Conservation (phyloP, 2,797 vertebrate species). For the Apogon hyalosoma region DNA sequence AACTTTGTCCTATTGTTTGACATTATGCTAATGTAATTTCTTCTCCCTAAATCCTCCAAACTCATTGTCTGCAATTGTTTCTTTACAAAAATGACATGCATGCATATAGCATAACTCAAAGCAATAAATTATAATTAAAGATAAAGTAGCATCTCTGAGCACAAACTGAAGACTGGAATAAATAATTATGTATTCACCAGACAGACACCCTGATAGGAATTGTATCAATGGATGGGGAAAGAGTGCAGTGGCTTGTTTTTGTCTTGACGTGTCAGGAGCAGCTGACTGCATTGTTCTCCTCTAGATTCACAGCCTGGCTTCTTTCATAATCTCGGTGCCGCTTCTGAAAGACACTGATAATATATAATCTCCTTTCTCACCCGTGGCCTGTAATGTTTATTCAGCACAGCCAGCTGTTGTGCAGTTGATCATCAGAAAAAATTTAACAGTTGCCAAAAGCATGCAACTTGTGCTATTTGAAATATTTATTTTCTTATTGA, state of each 20-base stretch:
- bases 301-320: constrained; percentile 67
- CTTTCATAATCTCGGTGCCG: constrained; percentile 67
- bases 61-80: constrained; percentile 24
- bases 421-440: constrained; percentile 41
- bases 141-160: constrained; percentile 11
- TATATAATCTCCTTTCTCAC: constrained; percentile 61
- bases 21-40: constrained; percentile 36
- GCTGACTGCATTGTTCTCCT: constrained; percentile 83
- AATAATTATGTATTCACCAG: constrained; percentile 55
- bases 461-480: not conserved
- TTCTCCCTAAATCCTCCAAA: constrained; percentile 4
- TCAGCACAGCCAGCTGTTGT: constrained; percentile 57
- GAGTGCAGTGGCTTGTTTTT: constrained; percentile 70
- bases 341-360: constrained; percentile 66
- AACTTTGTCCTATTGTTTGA: constrained; percentile 46
- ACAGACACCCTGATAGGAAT: constrained; percentile 52
- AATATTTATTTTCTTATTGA: constrained; percentile 19
- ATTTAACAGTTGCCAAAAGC: constrained; percentile 28
- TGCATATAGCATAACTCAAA: constrained; percentile 8
- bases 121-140: constrained; percentile 20
- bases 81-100: not conserved
- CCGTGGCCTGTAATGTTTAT: constrained; percentile 44
- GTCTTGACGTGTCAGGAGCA: constrained; percentile 81
- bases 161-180: constrained; percentile 7
- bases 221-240: constrained; percentile 48